Base-by-base conservation (phyloP, 2,113 vertebrate genomes). In the Corapipo altera region DNA sequence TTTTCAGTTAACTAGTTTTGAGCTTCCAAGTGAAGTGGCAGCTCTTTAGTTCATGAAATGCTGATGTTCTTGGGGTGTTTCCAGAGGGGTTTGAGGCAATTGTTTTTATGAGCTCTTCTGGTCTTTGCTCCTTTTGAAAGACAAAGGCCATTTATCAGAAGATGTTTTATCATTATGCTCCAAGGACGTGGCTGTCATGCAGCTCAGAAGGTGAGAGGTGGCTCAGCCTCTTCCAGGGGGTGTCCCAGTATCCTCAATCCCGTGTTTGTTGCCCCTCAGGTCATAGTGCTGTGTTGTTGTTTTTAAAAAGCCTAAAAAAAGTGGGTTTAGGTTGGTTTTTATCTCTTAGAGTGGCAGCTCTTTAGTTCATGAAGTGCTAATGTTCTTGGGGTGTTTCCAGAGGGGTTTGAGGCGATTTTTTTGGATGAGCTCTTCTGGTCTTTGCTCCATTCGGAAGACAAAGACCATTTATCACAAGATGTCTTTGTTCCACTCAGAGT, bases 161-260 rank as follows among this genome's bases (percentile, higher is more conserved):
- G n/a, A n/a, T n/a, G n/a, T n/a, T n/a, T n/a, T n/a, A n/a, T n/a
- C n/a, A n/a, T n/a, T n/a, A n/a, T n/a, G 99, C 96, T 99, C 99
- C 81, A 99, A 99, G 91, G 99, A 99, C 10, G 99, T 99, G 0
- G 99, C 99, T 1, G 99, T 99, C 67, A 99, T 99, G 99, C 99
- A 99, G 98, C 98, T 99, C 22, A 97, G 99, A 93, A 99, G 99
- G 99, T 99, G 43, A 43, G 79, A 35, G 18, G 12, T 30, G 15
- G 4, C 58, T 48, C 14, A 0, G 5, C 15, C 0, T 9, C 6
- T 6, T 14, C 8, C 8, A 2, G 11, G 32, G 55, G 26, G 11
- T 14, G 2, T 26, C 49, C 6, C 19, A 6, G 16, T 10, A 6
- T 43, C 73, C 48, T 24, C 13, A 23, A 6, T 22, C n/a, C 28